Conservation (phyloP, 2,888 invertebrate species). For the Cancer borealis region DNA sequence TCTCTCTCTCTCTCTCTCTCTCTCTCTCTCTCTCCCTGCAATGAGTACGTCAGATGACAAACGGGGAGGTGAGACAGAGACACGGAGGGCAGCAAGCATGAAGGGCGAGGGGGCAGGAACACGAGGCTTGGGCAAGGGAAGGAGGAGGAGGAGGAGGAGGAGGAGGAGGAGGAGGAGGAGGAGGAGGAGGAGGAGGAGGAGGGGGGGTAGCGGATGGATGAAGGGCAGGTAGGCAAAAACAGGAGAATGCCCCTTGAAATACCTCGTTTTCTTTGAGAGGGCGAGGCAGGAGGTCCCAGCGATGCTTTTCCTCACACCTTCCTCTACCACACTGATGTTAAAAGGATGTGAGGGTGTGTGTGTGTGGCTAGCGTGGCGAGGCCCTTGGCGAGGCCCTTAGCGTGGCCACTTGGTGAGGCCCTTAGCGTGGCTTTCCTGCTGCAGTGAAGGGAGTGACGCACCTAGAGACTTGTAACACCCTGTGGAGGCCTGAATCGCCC, state of each 20-base stretch:
- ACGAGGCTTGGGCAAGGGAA: not conserved
- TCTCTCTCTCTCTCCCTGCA: not conserved
- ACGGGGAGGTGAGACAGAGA: not conserved
- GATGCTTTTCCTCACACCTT: not conserved
- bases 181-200: not conserved
- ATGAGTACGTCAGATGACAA: not conserved
- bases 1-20: constrained; percentile 42
- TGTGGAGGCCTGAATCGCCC: not conserved
- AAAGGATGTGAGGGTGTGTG: not conserved
- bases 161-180: not conserved
- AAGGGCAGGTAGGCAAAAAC: constrained; percentile 9
- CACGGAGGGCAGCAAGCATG: not conserved
- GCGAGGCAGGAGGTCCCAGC: constrained; percentile 16
- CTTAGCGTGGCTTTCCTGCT: not conserved
- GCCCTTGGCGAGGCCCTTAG: not conserved
- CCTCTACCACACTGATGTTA: not conserved
- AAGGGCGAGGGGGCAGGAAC: not conserved
- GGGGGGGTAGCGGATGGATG: not conserved
- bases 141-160: not conserved
- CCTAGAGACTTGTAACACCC: not conserved
- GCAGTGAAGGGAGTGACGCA: not conserved
- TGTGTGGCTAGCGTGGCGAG: not conserved
- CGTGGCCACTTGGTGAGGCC: too few species aligned
- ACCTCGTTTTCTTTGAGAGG: constrained; percentile 27
- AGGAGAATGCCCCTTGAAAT: constrained; percentile 38